Base-by-base conservation (phyloP, 2,113 vertebrate species). In the Holacanthus passer region DNA sequence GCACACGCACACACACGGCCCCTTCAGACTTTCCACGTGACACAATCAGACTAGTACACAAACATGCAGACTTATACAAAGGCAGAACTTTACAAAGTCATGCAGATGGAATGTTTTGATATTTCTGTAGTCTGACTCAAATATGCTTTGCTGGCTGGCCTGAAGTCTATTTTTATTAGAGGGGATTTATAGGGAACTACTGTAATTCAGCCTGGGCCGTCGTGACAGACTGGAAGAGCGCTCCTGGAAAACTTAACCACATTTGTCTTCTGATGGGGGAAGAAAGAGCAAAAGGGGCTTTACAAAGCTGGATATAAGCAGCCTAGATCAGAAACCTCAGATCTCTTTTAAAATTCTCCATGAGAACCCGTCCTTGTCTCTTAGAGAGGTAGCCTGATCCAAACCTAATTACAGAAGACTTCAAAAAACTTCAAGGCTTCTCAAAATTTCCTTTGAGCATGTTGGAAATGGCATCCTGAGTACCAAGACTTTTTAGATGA, bases 51-150 rank as follows among this genome's bases (percentile, higher is more conserved):
- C 85, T 70, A 60, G 39, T 60, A 86, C 87, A 86, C 90, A 72
- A 85, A 91, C 92, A 92, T 89, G 81, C 88, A 91, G 86, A 91
- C 85, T 77, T 84, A 55, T 84, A 92, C 84, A 90, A 89, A 88
- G 85, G 88, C 89, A 85, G 84, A 89, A 84, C 78, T 88, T 85
- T 89, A 89, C 84, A 92, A 91, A 89, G 91, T 92, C 90, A 93
- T 91, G 91, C 93, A 89, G 82, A 92, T 92, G 91, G 92, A 94
- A 94, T 92, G 91, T 92, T 92, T 83, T 80, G 53, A 72, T 89
- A 78, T 85, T 86, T 81, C 52, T 82, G 69, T 73, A 17, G 72
- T 79, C 75, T 79, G 84, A 79, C 43, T 79, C 59, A 81, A 47
- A 81, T 55, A 31, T 45, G 68, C 73, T 48, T 77, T 60, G n/a